These are phyloP conservation scores for Napeogenes sylphis DNA, from an alignment of 2,888 invertebrate genomes.

Conservation along the genomic window DNA sequence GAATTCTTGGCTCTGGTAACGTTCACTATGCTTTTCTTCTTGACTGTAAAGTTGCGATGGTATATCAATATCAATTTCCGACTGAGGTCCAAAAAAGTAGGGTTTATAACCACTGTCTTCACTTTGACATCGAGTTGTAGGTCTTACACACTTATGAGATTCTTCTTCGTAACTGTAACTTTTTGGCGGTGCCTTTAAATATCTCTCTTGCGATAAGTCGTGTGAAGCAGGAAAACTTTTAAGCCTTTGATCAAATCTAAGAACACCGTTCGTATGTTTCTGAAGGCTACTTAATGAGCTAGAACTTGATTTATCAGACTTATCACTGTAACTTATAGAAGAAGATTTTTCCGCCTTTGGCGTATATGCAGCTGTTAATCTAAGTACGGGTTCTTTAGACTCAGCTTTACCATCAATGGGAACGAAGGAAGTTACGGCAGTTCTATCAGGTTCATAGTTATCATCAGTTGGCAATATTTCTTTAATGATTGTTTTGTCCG, in stretches of 20 bases:
- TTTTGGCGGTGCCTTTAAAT: slow-evolving; percentile 67
- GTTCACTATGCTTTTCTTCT: slow-evolving; percentile 80
- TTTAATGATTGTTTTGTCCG: slow-evolving; percentile 69
- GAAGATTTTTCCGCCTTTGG: slow-evolving; percentile 68
- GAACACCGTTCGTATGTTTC: slow-evolving; percentile 62
- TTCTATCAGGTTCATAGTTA: slow-evolving; percentile 42
- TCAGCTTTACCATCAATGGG: slow-evolving; percentile 44
- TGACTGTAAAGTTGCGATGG: slow-evolving; percentile 78
- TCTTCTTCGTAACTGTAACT: slow-evolving; percentile 72
- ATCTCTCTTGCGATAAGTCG: slow-evolving; percentile 56
- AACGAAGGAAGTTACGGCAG: slow-evolving; percentile 42
- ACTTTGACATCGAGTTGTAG: slow-evolving; percentile 78
- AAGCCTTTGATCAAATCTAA: slow-evolving; percentile 61
- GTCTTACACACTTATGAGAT: slow-evolving; percentile 65
- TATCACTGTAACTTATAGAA: slow-evolving; percentile 73
- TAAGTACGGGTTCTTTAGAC: slow-evolving; percentile 52
- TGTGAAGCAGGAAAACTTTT: slow-evolving; percentile 51
- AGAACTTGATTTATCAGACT: slow-evolving; percentile 74
- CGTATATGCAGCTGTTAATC: slow-evolving; percentile 53
- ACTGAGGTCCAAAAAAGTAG: slow-evolving; percentile 65
- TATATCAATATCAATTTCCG: slow-evolving; percentile 76
- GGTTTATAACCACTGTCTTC: slow-evolving; percentile 75
- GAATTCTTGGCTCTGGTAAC: slow-evolving; percentile 82
- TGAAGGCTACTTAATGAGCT: slow-evolving; percentile 72
- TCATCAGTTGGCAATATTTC: slow-evolving; percentile 50